A percentile compares a stretch with the other conserved stretches of the same genome.
Evolutionary conservation across 2,888 invertebrate genomes (phyloP).

Genomic region (Bembecia ichneumoniformis): DNA sequence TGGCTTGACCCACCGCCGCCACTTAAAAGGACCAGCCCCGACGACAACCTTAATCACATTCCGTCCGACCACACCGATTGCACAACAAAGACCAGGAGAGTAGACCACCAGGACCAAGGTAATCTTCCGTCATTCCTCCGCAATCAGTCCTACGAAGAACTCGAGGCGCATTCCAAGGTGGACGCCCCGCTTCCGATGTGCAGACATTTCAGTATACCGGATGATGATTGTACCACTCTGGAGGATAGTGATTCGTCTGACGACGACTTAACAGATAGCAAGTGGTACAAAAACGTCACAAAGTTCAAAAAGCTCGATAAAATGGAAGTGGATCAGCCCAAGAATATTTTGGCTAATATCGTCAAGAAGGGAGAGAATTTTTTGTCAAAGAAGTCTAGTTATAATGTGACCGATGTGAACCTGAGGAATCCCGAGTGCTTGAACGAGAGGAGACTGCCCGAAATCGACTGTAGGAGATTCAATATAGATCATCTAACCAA

Average conservation of each 20-base stretch:
- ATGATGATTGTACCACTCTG: slow-evolving; percentile 23
- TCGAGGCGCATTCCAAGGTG: slow-evolving; percentile 36
- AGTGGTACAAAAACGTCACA: slow-evolving; percentile 28
- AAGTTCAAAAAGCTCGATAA: slow-evolving; percentile 21
- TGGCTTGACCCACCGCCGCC: slow-evolving; percentile 57
- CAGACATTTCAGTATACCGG: slow-evolving; percentile 45
- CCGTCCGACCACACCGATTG: slow-evolving; percentile 11
- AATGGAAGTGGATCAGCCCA: slow-evolving; percentile 31
- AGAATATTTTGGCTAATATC: slow-evolving; percentile 16
- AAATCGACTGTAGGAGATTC: slow-evolving; percentile 35
- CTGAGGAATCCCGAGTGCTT: slow-evolving; percentile 25
- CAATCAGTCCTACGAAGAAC: slow-evolving; percentile 60
- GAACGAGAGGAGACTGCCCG: slow-evolving; percentile 31
- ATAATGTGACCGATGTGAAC: slow-evolving; percentile 39
- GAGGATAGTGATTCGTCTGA: slow-evolving; percentile 26
- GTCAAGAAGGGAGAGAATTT: slow-evolving; percentile 11
- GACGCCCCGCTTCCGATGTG: slow-evolving; percentile 31
- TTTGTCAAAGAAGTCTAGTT: slow-evolving; percentile 33
- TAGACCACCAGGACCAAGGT: slow-evolving; percentile 15
- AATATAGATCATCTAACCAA: slow-evolving; percentile 41
- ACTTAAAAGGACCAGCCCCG: slow-evolving; percentile 41
- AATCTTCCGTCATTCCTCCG: slow-evolving; percentile 44
- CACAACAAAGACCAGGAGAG: slow-evolving; percentile 22
- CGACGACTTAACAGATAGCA: slow-evolving; percentile 19
- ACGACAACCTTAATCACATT: slow-evolving; percentile 28